These are phyloP conservation scores for Stigmatopora nigra DNA, from an alignment of 2,113 vertebrate species.

Conservation along the genomic window DNA sequence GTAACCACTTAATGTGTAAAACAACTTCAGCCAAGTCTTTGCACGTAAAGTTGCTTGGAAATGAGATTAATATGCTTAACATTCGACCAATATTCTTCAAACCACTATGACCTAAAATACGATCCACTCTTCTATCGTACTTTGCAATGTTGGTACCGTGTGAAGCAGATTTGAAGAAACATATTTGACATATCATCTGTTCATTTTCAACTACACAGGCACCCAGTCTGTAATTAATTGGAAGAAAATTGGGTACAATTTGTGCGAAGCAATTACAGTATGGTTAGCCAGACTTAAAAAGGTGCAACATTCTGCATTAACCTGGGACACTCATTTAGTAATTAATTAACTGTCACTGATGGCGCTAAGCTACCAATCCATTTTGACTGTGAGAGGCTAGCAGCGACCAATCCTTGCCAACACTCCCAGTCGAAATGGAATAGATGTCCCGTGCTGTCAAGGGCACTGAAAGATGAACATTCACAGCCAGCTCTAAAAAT, in stretches of 20 bases:
- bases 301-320: neutral
- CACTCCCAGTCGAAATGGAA: too few relatives aligned
- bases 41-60: conserved; percentile 1
- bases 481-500: too few relatives aligned
- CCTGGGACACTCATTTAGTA: too few relatives aligned
- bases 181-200: neutral
- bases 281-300: neutral
- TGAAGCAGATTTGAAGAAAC: neutral
- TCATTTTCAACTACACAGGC: neutral
- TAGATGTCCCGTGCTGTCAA: too few relatives aligned
- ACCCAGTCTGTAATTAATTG: neutral
- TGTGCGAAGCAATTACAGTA: neutral
- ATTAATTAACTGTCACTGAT: too few relatives aligned
- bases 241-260: neutral
- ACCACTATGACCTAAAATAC: neutral
- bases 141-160: neutral
- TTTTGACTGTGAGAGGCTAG: too few relatives aligned
- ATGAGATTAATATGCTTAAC: conserved; percentile 6
- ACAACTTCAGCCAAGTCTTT: conserved; percentile 33
- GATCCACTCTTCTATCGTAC: neutral
- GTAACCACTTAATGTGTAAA: conserved; percentile 44
- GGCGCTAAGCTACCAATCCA: too few relatives aligned
- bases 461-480: too few relatives aligned
- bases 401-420: too few relatives aligned
- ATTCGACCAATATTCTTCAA: conserved; percentile 3